Evolutionary conservation across 2,888 invertebrate species (phyloP), one percentile per base, ranked within the genome.

Genomic region (Danaus chrysippus): DNA sequence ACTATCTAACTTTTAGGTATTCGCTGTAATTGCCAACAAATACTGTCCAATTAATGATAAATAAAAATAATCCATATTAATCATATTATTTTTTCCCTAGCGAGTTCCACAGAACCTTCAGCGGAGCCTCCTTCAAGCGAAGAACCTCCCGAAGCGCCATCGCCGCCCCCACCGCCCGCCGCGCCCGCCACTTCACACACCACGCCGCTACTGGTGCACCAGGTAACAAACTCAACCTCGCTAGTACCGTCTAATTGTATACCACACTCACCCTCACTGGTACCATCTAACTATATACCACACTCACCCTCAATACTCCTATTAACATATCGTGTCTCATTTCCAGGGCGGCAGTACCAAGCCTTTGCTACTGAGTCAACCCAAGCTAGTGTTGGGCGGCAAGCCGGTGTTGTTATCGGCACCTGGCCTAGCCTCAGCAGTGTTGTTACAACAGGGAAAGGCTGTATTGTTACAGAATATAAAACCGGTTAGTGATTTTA

Each of bases 391-490:
- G 15, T 78, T 91, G 0, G 89, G 87, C 0, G 87, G 87, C 46
- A 91, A 91, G 66, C 88, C 88, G 0, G 73, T 91, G 5, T 73
- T 91, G 23, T 74, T 91, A 23, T 84, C 90, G 0, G 78, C 89
- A 0, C 88, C 86, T 73, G 84, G 84, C 67, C 73, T 91, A 5
- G 81, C 85, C 0, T 85, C 87, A 6, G 85, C 91, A 0, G 88
- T 91, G 19, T 83, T 91, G 10, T 76, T 91, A 54, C 91, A 88
- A 68, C 90, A 89, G 1, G 90, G 92, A 43, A 92, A 92, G 67
- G 90, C 92, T 0, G 90, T 92, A 41, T 81, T 93, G 56, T 75
- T 93, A 65, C 91, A 92, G 75, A 91, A 89, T 34, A 86, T 91
- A 75, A 91, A 91, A 65, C 86, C 87, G 57, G 87, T 89, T 15